Conservation (phyloP, 2,797 vertebrate genomes). For the Gastrophryne carolinensis region DNA sequence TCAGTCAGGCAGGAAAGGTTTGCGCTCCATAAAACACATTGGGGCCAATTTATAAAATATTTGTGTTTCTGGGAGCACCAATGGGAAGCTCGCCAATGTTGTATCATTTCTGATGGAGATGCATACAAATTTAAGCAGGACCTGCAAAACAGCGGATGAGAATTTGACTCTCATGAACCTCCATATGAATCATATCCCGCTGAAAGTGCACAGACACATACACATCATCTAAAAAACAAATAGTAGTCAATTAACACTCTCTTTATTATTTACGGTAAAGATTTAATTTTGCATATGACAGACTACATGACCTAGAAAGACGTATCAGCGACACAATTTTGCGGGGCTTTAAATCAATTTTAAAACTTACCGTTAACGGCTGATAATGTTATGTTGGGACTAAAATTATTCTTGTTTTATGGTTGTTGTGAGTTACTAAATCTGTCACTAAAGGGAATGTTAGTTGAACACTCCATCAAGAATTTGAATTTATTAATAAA, state of each 20-base stretch:
- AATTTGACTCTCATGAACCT: constrained; percentile 5
- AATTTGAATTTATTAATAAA: not conserved
- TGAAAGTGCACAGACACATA: not conserved
- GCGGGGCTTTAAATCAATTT: not conserved
- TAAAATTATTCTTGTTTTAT: not conserved
- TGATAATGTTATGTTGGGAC: not conserved
- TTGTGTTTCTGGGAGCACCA: constrained; percentile 44
- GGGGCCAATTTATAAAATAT: constrained; percentile 52
- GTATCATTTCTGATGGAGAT: constrained; percentile 41
- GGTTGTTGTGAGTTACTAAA: not conserved
- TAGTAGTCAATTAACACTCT: not conserved
- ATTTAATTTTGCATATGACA: not conserved
- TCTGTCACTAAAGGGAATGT: not conserved
- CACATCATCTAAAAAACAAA: not conserved
- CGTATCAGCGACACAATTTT: not conserved
- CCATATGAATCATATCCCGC: not conserved
- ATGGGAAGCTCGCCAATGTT: constrained; percentile 31
- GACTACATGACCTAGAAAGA: not conserved
- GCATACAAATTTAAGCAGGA: constrained; percentile 29
- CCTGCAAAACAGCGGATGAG: constrained; percentile 9
- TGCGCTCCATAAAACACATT: constrained; percentile 49
- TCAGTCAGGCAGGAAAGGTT: constrained; percentile 47
- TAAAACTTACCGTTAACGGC: not conserved
- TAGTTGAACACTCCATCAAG: not conserved
- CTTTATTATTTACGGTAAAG: not conserved